phyloP scores from a whole-genome alignment of 2,797 vertebrate species.

The Tapirus indicus region DNA sequence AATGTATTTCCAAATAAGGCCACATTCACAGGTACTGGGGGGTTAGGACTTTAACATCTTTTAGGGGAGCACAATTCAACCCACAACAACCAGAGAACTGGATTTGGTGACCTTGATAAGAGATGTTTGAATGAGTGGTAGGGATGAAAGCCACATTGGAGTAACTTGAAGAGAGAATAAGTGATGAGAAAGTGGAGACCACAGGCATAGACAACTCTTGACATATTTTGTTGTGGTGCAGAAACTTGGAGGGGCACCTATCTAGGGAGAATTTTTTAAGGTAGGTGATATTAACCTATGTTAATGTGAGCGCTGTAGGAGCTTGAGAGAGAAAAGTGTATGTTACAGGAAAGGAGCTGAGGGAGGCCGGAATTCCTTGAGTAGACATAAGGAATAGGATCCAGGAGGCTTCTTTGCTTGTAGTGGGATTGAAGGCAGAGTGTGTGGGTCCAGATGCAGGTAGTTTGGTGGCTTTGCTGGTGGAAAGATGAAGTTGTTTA shows the following conservation, averaged over 20 bases:
- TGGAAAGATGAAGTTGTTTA: neutral
- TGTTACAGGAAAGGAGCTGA: neutral
- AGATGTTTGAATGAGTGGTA: neutral
- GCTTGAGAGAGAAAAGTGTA: neutral
- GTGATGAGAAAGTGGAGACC: neutral
- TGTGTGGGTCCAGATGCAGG: neutral
- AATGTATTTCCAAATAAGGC: neutral
- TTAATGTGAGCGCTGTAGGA: neutral
- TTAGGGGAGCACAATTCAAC: neutral
- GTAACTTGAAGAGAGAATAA: neutral
- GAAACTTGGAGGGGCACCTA: neutral
- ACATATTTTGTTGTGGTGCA: neutral
- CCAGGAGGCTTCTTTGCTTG: neutral
- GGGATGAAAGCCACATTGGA: neutral
- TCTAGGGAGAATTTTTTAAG: neutral
- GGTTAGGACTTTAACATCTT: neutral
- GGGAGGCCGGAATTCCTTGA: neutral
- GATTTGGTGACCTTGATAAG: neutral
- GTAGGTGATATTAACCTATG: neutral
- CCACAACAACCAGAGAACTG: neutral
- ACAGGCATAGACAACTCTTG: neutral
- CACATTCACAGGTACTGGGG: neutral
- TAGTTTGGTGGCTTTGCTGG: neutral
- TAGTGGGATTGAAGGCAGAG: neutral
- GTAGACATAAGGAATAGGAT: neutral